These are phyloP conservation scores for Eupeodes corollae DNA, from an alignment of 1,140 invertebrate genomes.

Conservation along the genomic window DNA sequence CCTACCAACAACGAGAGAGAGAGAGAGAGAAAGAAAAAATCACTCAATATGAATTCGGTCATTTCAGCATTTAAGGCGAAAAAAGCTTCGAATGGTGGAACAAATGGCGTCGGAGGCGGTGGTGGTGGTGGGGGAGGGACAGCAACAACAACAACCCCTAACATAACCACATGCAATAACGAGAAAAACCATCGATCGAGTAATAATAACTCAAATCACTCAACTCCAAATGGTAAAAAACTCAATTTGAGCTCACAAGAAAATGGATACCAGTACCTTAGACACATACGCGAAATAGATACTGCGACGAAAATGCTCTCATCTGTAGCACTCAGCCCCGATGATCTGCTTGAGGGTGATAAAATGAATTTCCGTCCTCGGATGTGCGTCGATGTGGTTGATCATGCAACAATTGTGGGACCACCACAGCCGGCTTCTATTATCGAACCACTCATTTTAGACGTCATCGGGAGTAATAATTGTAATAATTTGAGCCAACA, in stretches of 20 bases:
- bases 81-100: slow-evolving; percentile 11
- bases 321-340: slow-evolving; percentile 17
- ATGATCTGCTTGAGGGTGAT: slow-evolving; percentile 15
- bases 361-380: slow-evolving; percentile 13
- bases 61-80: slow-evolving; percentile 36
- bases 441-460: neutral
- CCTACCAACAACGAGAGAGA: no score
- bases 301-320: slow-evolving; percentile 30
- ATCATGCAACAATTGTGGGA: slow-evolving; percentile 14
- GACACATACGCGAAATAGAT: slow-evolving; percentile 36
- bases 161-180: slow-evolving; percentile 3
- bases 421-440: neutral
- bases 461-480: neutral
- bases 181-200: no score
- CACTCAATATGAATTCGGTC: slow-evolving; percentile 34
- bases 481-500: neutral
- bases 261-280: slow-evolving; percentile 32
- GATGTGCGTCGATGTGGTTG: slow-evolving; percentile 21
- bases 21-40: neutral
- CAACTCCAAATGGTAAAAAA: no score
- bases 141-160: slow-evolving; percentile 1
- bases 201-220: no score
- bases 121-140: slow-evolving; percentile 1
- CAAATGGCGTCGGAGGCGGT: neutral
- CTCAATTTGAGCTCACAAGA: slow-evolving; percentile 13